These are phyloP conservation scores for Antheraea yamamai DNA, from an alignment of 2,888 invertebrate species.

Conservation along the genomic window DNA sequence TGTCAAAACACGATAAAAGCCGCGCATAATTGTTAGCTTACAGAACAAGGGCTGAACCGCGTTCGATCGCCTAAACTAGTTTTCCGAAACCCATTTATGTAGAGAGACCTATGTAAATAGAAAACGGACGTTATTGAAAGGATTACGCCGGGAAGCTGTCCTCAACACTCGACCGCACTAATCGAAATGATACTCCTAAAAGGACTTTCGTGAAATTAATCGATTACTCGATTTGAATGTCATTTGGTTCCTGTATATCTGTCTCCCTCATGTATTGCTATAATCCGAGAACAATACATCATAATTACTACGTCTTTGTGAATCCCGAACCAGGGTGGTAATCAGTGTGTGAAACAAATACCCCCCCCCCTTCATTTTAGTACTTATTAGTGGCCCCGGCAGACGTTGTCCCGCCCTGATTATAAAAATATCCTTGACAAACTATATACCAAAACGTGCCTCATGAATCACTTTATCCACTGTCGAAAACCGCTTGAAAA, in stretches of 20 bases:
- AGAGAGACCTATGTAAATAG: slow-evolving; percentile 3
- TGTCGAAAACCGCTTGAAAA: no score
- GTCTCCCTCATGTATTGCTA: slow-evolving; percentile 12
- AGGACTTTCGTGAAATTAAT: neutral
- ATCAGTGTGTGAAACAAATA: slow-evolving; percentile 4
- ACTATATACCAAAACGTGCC: no score
- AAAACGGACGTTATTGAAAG: neutral
- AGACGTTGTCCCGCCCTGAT: no score
- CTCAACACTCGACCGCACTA: neutral
- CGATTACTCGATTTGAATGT: neutral
- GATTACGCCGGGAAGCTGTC: neutral
- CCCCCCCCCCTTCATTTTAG: neutral
- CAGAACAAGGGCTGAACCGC: neutral
- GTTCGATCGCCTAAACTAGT: neutral
- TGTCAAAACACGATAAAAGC: neutral
- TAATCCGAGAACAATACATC: slow-evolving; percentile 27
- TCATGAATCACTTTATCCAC: no score
- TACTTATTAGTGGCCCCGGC: no score
- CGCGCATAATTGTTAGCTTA: neutral
- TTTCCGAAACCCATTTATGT: neutral
- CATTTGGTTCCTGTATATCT: neutral
- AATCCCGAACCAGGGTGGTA: slow-evolving; percentile 10
- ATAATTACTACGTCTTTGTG: slow-evolving; percentile 24
- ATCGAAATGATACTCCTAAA: neutral
- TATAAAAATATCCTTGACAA: no score